Evolutionary conservation across 1,140 invertebrate genomes (phyloP).

Genomic region (Ceratina australensis): DNA sequence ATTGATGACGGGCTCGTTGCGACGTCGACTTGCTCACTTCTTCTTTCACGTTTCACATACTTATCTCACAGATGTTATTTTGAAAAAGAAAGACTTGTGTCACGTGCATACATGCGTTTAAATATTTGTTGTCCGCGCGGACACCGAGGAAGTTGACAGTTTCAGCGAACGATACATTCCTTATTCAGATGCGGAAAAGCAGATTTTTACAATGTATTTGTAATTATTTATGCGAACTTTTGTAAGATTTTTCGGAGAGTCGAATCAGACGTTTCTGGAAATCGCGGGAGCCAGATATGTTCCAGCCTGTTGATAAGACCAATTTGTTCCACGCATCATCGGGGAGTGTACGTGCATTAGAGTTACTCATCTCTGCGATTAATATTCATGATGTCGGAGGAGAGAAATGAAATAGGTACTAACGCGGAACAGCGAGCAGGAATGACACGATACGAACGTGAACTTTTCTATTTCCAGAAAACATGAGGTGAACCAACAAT

Average conservation of each 20-base stretch:
- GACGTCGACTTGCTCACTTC: slow-evolving; percentile 19
- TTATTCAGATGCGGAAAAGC: no score
- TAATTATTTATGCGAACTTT: slow-evolving; percentile 28
- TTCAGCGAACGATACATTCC: slow-evolving; percentile 1
- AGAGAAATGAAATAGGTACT: slow-evolving; percentile 14
- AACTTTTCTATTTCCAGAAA: slow-evolving; percentile 8
- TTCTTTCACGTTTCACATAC: slow-evolving; percentile 21
- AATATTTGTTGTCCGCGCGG: background rate
- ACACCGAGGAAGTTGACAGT: background rate
- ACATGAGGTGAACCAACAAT: background rate
- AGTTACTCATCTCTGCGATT: slow-evolving; percentile 49
- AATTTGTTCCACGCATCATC: slow-evolving; percentile 39
- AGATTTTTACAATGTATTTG: slow-evolving; percentile 20
- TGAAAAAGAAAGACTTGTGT: slow-evolving; percentile 12
- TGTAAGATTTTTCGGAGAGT: slow-evolving; percentile 4
- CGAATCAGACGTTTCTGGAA: slow-evolving; percentile 17
- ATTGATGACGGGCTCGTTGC: slow-evolving; percentile 28
- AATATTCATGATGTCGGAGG: slow-evolving; percentile 46
- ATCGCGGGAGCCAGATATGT: slow-evolving; percentile 6
- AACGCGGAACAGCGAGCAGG: background rate
- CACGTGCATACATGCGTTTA: slow-evolving; percentile 1
- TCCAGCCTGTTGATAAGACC: slow-evolving; percentile 20
- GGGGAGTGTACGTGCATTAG: slow-evolving; percentile 34
- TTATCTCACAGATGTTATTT: slow-evolving; percentile 42
- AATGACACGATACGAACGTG: background rate